Base-by-base conservation (phyloP, 2,797 vertebrate genomes). In the Tokudaia tokunoshimensis region DNA sequence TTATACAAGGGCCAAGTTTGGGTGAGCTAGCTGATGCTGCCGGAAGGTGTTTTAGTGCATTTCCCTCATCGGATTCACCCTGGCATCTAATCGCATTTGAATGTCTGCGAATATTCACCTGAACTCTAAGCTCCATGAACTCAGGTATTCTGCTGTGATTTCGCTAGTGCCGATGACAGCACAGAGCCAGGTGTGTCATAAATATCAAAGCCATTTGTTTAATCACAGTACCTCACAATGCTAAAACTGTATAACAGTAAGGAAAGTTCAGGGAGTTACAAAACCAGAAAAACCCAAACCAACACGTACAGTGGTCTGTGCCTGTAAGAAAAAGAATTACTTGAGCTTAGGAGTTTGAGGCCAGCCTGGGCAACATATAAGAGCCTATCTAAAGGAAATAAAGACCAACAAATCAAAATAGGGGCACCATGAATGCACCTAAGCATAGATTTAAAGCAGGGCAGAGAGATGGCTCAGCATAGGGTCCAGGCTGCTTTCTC, bases 31-130 rank as follows among this genome's bases (percentile, higher is more conserved):
- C 31, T 74, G 72, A 87, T 31, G 70, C 44, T 84, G 6, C 86
- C 34, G 83, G 52, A 76, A 83, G 59, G 70, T 63, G 31, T 8
- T 83, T 95, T 70, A 87, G 20, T 57, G 20, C 37, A 14, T 34
- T 92, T 59, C 11, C 65, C n/a, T n/a, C 24, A 12, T 9, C 67
- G 24, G 67, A 81, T 91, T 85, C 70, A 50, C 83, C 61, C 61
- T 22, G 44, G 76, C 80, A 37, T 83, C 92, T 65, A 82, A 94
- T 87, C 92, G 72, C 65, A 52, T 87, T 70, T 84, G 31, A 95
- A 37, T 26, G 47, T 95, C 57, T 61, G 12, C n/a, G n/a, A 29
- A 6, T 7, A 11, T 90, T 78, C 34, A 44, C 29, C 88, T 80
- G 70, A 80, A 83, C 74, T 74, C 3, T 26, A 63, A 92, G 94